These are phyloP conservation scores for Zaprionus ornatus DNA, from an alignment of 1,140 invertebrate species.

Conservation along the genomic window DNA sequence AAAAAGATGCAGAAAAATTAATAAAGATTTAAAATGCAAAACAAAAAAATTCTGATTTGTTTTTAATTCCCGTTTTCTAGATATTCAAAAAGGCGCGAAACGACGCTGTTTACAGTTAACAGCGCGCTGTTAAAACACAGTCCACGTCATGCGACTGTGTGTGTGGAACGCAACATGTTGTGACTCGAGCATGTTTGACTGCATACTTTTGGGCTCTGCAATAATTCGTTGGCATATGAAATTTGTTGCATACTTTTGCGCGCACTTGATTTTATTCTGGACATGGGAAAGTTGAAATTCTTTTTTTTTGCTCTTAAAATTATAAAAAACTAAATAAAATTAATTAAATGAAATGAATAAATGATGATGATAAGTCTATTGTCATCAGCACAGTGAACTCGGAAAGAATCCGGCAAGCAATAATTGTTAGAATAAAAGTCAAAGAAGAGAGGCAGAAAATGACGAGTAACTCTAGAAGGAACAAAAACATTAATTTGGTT, in stretches of 20 bases:
- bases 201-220: conserved; percentile 13
- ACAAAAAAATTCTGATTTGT: conserved; percentile 19
- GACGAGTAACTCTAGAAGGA: too few relatives aligned
- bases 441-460: too few relatives aligned
- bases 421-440: too few relatives aligned
- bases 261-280: too few relatives aligned
- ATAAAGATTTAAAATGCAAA: conserved; percentile 79
- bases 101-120: background rate
- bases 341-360: too few relatives aligned
- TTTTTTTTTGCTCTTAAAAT: too few relatives aligned
- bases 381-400: too few relatives aligned
- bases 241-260: background rate
- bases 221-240: too few relatives aligned
- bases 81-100: background rate
- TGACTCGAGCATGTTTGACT: conserved; percentile 44
- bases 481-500: too few relatives aligned
- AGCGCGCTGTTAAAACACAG: conserved; percentile 8
- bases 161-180: conserved; percentile 57
- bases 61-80: background rate
- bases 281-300: too few relatives aligned
- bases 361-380: too few relatives aligned
- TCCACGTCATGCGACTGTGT: conserved; percentile 25
- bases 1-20: conserved; percentile 54
- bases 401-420: too few relatives aligned
- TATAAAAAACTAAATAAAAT: background rate